Base-by-base conservation (phyloP, 2,888 invertebrate species). In the Ormia ochracea region DNA sequence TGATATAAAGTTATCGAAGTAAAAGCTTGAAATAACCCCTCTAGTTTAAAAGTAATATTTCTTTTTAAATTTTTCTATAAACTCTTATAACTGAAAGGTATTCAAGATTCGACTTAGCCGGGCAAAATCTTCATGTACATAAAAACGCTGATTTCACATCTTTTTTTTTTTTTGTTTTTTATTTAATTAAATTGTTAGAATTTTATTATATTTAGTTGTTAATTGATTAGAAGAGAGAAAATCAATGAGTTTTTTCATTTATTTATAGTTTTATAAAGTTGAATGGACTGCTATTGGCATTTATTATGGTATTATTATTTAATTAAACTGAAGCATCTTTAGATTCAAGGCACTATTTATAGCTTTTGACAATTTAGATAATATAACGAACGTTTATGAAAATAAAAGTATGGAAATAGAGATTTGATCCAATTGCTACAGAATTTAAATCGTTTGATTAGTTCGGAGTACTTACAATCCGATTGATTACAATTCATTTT, bases 181-280 rank as follows among this genome's bases (percentile, higher is more conserved):
- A 23, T 45, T 63, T 36, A 56, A 63, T 73, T 45, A 45, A 52
- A 54, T 56, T 63, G 63, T 63, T 73, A 36, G 56, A 56, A 63
- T 6, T 54, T 63, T 12, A 36, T 56, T 73, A 45, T 6, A 56
- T 54, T 28, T 26, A 45, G 54, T 63, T 45, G 19, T n/a, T 36
- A 54, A 63, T 54, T 73, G 54, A 63, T 63, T 63, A 33, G 43
- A 73, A 73, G 7, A 68, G 36, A 61, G 21, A 41, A 31, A 61
- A 28, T 38, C 12, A 61, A 61, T 52, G 50, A 50, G 14, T 41
- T 23, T 12, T 45, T 2, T 41, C 28, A 33, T 43, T 41, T 12
- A 45, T n/a, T 43, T 43, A 21, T 3, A 38, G 23, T 23, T 14
- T 33, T 14, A 23, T 14, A 38, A 6, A 69, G 19, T 59, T 59